Evolutionary conservation across 2,113 vertebrate genomes (phyloP).

Genomic region (Rhinolophus sinicus): DNA sequence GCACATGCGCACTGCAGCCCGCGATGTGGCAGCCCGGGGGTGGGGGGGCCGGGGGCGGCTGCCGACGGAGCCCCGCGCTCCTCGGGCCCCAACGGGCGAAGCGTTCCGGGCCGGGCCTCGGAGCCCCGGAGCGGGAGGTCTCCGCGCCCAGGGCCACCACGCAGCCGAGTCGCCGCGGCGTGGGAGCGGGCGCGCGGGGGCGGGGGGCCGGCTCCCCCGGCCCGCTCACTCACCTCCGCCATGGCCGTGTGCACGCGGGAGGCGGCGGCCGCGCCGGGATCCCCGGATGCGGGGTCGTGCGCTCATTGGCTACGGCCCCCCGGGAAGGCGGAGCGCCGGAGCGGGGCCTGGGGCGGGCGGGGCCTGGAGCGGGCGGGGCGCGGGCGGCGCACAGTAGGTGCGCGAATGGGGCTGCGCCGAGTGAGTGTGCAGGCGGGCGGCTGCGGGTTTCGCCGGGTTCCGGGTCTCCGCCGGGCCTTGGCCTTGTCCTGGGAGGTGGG

Average conservation of each 20-base stretch:
- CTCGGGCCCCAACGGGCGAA: background rate
- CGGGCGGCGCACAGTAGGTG: background rate
- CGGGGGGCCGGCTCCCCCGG: slow-evolving; percentile 62
- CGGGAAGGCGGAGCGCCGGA: background rate
- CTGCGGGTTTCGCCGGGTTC: too few species aligned
- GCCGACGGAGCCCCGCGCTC: slow-evolving; percentile 1
- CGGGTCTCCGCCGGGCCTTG: background rate
- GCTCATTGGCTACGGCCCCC: slow-evolving; percentile 75
- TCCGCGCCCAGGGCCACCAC: background rate
- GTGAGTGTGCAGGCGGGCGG: background rate
- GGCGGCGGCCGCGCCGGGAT: slow-evolving; percentile 75
- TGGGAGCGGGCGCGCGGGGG: background rate
- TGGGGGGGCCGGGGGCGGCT: slow-evolving; percentile 61
- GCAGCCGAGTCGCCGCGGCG: background rate
- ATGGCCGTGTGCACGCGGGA: slow-evolving; percentile 84
- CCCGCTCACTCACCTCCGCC: slow-evolving; percentile 84
- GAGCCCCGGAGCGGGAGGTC: background rate
- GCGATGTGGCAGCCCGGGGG: slow-evolving; percentile 67
- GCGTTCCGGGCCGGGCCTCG: background rate
- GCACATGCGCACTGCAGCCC: slow-evolving; percentile 68
- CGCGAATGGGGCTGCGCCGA: background rate
- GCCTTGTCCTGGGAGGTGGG: background rate
- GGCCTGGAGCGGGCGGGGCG: background rate
- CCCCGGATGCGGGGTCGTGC: slow-evolving; percentile 81
- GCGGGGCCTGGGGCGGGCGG: background rate